Percentiles rank a stretch among this genome's conserved stretches.
Conservation (phyloP, 2,113 vertebrate genomes). For the Catharus minimus region DNA sequence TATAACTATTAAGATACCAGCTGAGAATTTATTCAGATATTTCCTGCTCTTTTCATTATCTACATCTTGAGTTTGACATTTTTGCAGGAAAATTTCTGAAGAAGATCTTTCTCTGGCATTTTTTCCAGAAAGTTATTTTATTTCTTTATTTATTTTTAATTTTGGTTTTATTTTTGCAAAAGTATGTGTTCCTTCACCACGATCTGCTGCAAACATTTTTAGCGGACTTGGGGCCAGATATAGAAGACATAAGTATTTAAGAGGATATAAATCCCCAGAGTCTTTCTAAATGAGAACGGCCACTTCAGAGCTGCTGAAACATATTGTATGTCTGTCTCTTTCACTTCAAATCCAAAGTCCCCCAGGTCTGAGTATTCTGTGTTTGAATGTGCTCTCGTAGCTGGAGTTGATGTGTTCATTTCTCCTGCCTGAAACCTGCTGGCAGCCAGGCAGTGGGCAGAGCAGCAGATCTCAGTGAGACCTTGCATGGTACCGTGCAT, state of each 20-base stretch:
- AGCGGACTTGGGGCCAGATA: background rate
- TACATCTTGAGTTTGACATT: background rate
- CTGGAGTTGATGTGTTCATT: background rate
- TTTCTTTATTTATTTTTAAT: background rate
- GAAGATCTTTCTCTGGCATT: background rate
- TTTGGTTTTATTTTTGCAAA: background rate
- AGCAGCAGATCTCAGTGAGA: background rate
- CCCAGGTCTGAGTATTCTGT: background rate
- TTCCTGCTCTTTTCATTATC: background rate
- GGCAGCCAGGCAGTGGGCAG: background rate
- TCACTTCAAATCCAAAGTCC: background rate
- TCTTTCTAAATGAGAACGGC: background rate
- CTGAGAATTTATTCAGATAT: background rate
- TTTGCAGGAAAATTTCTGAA: background rate
- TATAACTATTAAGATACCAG: background rate
- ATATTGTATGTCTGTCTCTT: background rate
- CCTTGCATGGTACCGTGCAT: accelerated
- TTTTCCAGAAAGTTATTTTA: background rate
- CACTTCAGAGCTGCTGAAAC: background rate
- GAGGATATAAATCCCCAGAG: background rate
- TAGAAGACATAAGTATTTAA: background rate
- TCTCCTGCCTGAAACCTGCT: background rate
- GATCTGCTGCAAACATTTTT: background rate
- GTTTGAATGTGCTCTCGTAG: background rate
- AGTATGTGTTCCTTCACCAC: background rate